Percentiles rank a stretch among this genome's conserved stretches.
phyloP scores from a whole-genome alignment of 2,888 invertebrate genomes.

The Uropetala carovei region DNA sequence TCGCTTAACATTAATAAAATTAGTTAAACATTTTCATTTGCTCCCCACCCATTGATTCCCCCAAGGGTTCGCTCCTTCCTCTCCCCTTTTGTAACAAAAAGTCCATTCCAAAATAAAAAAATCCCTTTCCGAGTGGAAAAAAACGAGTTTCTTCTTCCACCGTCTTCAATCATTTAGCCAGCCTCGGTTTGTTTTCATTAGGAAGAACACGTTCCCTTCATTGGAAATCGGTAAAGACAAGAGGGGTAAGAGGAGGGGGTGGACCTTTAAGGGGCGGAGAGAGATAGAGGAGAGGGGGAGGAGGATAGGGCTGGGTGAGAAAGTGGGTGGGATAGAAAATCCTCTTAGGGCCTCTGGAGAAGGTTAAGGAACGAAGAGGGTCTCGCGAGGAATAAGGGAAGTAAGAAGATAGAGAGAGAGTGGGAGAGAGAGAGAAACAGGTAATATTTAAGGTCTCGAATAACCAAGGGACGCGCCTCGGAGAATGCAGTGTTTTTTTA shows the following conservation, averaged over 20 bases:
- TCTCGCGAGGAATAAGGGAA: background rate
- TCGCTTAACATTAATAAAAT: too few relatives aligned
- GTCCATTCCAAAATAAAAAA: background rate
- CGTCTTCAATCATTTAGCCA: slow-evolving; percentile 57
- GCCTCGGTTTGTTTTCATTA: slow-evolving; percentile 60
- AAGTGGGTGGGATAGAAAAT: background rate
- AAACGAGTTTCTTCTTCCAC: background rate
- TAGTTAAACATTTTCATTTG: too few relatives aligned
- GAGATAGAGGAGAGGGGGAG: background rate
- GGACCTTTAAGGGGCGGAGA: background rate
- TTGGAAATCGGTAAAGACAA: slow-evolving; percentile 55
- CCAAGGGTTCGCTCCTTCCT: background rate
- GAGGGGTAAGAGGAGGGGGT: background rate
- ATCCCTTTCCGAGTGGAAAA: background rate
- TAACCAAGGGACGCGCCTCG: background rate
- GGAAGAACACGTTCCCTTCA: slow-evolving; percentile 43
- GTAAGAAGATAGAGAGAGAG: background rate
- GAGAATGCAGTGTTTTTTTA: slow-evolving; percentile 12
- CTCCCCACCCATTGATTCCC: background rate
- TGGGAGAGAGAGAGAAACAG: too few relatives aligned
- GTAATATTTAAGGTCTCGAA: background rate
- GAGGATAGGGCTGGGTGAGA: background rate
- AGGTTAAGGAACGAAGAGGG: background rate
- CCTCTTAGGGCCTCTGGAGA: background rate
- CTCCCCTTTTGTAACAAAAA: background rate